These are phyloP conservation scores for Antennarius maculatus DNA, from an alignment of 2,797 vertebrate genomes.

Conservation along the genomic window DNA sequence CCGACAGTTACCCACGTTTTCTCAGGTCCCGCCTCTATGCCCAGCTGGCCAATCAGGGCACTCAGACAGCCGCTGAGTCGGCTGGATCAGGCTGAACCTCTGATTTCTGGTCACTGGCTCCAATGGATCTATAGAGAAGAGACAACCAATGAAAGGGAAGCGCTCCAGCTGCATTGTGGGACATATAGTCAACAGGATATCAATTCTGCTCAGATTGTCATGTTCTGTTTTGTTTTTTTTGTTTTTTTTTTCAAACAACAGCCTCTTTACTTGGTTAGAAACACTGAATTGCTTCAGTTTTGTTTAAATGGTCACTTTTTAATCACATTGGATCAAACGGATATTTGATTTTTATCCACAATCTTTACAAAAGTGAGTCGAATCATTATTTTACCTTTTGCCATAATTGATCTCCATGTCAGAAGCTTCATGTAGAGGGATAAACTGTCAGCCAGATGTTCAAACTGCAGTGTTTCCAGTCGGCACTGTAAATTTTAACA, in stretches of 20 bases:
- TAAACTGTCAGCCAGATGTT: too few species aligned
- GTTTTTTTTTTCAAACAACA: neutral
- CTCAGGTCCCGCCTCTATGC: slow-evolving; percentile 91
- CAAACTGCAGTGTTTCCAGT: too few species aligned
- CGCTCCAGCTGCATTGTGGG: slow-evolving; percentile 23
- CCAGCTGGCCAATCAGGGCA: slow-evolving; percentile 85
- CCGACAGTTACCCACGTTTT: slow-evolving; percentile 95
- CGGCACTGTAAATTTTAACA: too few species aligned
- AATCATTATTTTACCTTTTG: too few species aligned
- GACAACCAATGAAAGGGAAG: neutral
- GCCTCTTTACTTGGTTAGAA: neutral
- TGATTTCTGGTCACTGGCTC: neutral
- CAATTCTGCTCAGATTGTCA: neutral
- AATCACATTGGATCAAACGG: too few species aligned
- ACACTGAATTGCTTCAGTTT: too few species aligned
- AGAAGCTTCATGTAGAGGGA: too few species aligned
- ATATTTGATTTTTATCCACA: too few species aligned
- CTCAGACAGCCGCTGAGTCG: neutral
- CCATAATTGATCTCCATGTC: too few species aligned
- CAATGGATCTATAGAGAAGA: neutral
- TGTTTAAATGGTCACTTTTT: too few species aligned
- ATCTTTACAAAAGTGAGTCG: too few species aligned
- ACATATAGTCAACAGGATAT: neutral
- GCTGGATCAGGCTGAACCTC: neutral
- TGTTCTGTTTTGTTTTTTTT: neutral